Conservation (phyloP, 2,797 vertebrate genomes). For the Gymnoscopelus braueri region DNA sequence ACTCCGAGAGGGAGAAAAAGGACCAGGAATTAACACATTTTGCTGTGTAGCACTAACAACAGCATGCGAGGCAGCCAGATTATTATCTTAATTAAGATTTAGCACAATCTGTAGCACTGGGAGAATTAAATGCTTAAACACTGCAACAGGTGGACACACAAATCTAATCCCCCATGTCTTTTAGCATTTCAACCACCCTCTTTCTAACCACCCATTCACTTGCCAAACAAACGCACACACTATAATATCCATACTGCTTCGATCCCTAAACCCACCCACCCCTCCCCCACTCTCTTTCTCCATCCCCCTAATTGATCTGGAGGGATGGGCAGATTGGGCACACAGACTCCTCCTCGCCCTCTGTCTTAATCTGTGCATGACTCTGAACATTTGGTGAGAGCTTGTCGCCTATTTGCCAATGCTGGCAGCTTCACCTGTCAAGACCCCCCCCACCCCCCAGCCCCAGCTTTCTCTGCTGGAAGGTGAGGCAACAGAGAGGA, state of each 20-base stretch:
- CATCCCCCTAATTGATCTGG: slow-evolving; percentile 5
- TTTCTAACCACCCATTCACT: slow-evolving; percentile 5
- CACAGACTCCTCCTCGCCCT: slow-evolving; percentile 13
- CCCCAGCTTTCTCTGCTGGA: slow-evolving; percentile 21
- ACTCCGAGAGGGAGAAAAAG: too few species aligned
- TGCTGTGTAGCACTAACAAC: not conserved
- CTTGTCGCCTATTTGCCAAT: slow-evolving; percentile 39
- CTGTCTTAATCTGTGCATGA: slow-evolving; percentile 37
- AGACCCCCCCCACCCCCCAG: slow-evolving; percentile 49
- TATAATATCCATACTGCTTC: not conserved
- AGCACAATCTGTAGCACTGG: slow-evolving; percentile 22
- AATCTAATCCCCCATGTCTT: slow-evolving; percentile 27
- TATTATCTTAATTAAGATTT: slow-evolving; percentile 42
- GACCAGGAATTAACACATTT: too few species aligned
- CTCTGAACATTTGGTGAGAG: slow-evolving; percentile 62
- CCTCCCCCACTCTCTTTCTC: not conserved
- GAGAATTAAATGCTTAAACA: slow-evolving; percentile 39
- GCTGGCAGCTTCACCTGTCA: slow-evolving; percentile 62
- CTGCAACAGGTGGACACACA: slow-evolving; percentile 42
- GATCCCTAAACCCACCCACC: not conserved
- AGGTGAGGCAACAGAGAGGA: slow-evolving; percentile 1
- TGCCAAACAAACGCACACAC: slow-evolving; percentile 5
- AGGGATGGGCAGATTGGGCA: slow-evolving; percentile 17
- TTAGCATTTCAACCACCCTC: not conserved
- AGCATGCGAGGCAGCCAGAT: slow-evolving; percentile 19